phyloP scores from a whole-genome alignment of 2,888 invertebrate species.

The Tinea semifulvella region DNA sequence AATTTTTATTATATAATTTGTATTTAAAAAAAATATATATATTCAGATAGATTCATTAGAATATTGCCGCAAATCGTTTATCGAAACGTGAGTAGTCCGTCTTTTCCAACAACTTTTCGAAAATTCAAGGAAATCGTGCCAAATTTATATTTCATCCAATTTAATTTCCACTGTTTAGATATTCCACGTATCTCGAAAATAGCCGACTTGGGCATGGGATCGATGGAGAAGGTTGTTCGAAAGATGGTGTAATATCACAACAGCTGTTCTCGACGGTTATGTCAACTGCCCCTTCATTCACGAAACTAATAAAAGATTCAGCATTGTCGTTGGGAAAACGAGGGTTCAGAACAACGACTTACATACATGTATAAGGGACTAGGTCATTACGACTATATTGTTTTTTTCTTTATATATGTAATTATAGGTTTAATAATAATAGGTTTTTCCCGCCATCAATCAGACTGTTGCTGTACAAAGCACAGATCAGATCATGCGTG shows the following conservation, averaged over 20 bases:
- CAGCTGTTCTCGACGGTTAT: conserved; percentile 62
- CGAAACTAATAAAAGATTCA: conserved; percentile 65
- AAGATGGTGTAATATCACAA: conserved; percentile 60
- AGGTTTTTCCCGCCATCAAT: no score
- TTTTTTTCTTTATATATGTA: no score
- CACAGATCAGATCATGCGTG: no score
- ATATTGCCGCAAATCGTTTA: no score
- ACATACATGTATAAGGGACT: no score
- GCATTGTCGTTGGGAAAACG: conserved; percentile 42
- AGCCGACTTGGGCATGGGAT: conserved; percentile 35
- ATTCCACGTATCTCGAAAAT: conserved; percentile 50
- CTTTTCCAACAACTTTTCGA: not conserved
- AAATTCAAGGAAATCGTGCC: not conserved
- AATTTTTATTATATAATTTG: no score
- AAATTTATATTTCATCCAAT: conserved; percentile 4
- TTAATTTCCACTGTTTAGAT: conserved; percentile 25
- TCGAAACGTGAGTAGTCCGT: no score
- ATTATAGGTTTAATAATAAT: no score
- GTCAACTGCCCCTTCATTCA: conserved; percentile 61
- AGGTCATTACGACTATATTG: conserved; percentile 37
- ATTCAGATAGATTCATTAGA: no score
- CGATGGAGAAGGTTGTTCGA: conserved; percentile 37
- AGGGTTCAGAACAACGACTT: conserved; percentile 52
- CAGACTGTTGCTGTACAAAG: no score
- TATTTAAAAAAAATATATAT: no score